Evolutionary conservation across 2,113 vertebrate species (phyloP).

Genomic region (Xyrauchen texanus): DNA sequence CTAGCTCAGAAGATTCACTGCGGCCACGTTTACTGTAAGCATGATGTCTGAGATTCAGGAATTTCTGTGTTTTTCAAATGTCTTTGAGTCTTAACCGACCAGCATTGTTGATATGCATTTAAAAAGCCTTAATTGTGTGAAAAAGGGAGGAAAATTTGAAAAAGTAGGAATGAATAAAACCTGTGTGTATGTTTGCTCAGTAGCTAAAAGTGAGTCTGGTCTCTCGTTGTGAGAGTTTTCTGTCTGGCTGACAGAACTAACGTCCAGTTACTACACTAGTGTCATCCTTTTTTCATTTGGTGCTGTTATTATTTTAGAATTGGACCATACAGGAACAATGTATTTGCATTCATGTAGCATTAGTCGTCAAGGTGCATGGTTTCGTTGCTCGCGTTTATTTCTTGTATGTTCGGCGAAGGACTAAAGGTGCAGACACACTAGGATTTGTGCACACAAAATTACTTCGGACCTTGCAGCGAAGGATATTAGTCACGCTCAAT

Average conservation of each 20-base stretch:
- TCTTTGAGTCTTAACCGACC: conserved; percentile 3
- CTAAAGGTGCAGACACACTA: too few species aligned
- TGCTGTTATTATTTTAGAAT: conserved; percentile 55
- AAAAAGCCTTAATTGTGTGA: neutral
- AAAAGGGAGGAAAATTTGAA: neutral
- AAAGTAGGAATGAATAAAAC: neutral
- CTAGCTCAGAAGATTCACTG: conserved; percentile 19
- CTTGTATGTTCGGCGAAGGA: neutral
- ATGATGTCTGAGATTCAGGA: neutral
- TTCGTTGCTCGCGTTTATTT: conserved; percentile 17
- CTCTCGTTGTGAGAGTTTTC: neutral
- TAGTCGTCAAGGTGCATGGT: conserved; percentile 1
- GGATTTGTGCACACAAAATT: too few species aligned
- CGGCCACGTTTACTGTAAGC: neutral
- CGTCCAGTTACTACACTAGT: conserved; percentile 50
- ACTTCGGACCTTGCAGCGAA: too few species aligned
- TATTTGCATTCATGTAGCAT: conserved; percentile 59
- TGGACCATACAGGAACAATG: conserved; percentile 49
- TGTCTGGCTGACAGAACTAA: conserved; percentile 50
- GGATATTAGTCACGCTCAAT: neutral
- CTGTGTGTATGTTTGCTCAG: neutral
- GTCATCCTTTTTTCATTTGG: conserved; percentile 44
- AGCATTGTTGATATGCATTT: conserved; percentile 3
- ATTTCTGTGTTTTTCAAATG: conserved; percentile 8
- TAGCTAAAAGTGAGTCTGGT: neutral